Base-by-base conservation (phyloP, 35 echinoderm and acorn worm genomes). In the Amphiura filiformis region DNA sequence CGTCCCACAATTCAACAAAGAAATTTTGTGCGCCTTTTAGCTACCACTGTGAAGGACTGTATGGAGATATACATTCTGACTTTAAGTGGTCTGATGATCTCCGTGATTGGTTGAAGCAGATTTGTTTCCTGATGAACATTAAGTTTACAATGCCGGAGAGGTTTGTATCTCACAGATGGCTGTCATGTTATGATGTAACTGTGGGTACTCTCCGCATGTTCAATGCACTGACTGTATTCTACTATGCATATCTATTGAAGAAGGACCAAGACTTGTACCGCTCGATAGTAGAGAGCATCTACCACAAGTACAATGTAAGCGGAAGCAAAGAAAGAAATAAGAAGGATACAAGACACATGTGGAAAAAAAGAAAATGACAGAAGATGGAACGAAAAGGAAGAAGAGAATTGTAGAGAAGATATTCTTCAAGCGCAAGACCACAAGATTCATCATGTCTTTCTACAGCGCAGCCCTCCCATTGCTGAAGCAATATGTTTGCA, bases 321-420 rank as follows among this genome's bases (percentile, higher is more conserved):
- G 42, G 80, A 40, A 20, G 39, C 36, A 1, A 13, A 44, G 9
- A 32, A 26, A 38, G 42, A 9, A 44, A 82, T 82, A 22, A 82
- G 41, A 42, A 39, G 3, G 26, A 82, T 82, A n/a, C 4, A 35
- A 41, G 18, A 40, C 37, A 17, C 38, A 40, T 18, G n/a, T 82
- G 80, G n/a, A n/a, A 26, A 38, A 82, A 39, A 82, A 82, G 12
- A 7, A 82, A 18, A 28, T 41, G 12, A 82, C 80, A 40, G 80
- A 82, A 40, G 80, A 82, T 82, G 80, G 80, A 9, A 77, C 26
- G 9, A n/a, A n/a, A n/a, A 77, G 75, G 28, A 39, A 82, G 41
- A 18, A 41, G 26, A 82, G 80, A 42, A 80, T 80, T 40, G 38
- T 41, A 9, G 80, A 82, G 13, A 42, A 82, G 42, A 44, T 82